These are phyloP conservation scores for Serripes groenlandicus DNA, from an alignment of 2,888 invertebrate species.

Conservation along the genomic window DNA sequence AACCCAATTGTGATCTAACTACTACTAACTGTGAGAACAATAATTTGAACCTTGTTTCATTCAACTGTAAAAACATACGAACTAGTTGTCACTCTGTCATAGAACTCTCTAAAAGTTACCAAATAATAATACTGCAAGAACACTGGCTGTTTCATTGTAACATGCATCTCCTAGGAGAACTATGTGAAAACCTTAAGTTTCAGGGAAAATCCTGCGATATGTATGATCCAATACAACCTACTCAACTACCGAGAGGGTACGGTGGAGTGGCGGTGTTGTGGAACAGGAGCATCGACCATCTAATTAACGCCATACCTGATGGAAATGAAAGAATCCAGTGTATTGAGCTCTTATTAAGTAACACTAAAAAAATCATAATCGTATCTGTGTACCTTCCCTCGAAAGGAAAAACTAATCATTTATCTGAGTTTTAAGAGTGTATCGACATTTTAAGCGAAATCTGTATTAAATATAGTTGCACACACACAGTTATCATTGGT, in stretches of 20 bases:
- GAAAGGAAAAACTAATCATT: no score
- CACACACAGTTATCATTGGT: no score
- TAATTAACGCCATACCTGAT: constrained; percentile 3
- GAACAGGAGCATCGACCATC: constrained; percentile 32
- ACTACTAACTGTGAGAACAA: no score
- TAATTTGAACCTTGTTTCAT: no score
- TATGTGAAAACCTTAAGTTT: not conserved
- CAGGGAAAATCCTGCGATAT: constrained; percentile 21
- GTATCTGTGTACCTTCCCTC: constrained; percentile 38
- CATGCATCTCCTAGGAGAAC: constrained; percentile 9
- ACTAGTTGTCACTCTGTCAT: constrained; percentile 26
- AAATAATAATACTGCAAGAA: constrained; percentile 32
- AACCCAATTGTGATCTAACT: no score
- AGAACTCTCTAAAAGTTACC: constrained; percentile 2
- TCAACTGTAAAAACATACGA: constrained; percentile 31
- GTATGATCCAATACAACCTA: constrained; percentile 23
- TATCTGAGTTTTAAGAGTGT: no score
- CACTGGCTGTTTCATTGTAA: constrained; percentile 29
- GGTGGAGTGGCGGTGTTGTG: constrained; percentile 39
- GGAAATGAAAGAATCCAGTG: constrained; percentile 30
- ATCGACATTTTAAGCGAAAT: no score
- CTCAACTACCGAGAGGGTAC: constrained; percentile 21
- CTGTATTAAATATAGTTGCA: no score
- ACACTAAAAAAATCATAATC: not conserved
- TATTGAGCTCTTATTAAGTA: constrained; percentile 7